Evolutionary conservation across 2,113 vertebrate genomes (phyloP).

Genomic region (Halcyon senegalensis): DNA sequence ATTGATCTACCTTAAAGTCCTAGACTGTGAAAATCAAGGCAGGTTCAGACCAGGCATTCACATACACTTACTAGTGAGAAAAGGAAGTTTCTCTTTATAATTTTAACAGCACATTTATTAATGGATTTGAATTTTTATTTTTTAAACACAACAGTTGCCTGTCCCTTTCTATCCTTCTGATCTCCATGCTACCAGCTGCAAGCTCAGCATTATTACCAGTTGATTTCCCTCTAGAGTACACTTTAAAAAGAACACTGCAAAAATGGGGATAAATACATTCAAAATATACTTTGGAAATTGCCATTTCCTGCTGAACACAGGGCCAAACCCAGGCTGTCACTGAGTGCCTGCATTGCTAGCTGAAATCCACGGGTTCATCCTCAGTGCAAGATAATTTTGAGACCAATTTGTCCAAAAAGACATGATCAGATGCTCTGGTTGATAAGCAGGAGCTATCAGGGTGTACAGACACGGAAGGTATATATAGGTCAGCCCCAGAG

Average conservation of each 20-base stretch:
- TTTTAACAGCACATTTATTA: not conserved
- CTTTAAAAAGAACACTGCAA: not conserved
- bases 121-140: not conserved
- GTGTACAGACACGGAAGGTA: rapidly evolving
- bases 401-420: not conserved
- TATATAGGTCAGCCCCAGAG: rapidly evolving
- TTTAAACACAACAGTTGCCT: not conserved
- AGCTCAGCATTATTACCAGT: not conserved
- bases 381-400: not conserved
- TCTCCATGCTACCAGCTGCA: not conserved
- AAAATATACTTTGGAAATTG: not conserved
- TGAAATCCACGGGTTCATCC: not conserved
- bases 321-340: not conserved
- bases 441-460: not conserved
- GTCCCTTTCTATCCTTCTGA: not conserved
- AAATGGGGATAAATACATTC: not conserved
- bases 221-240: not conserved
- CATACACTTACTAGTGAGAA: not conserved
- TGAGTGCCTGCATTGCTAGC: not conserved
- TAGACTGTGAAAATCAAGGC: not conserved
- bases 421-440: not conserved
- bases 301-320: not conserved
- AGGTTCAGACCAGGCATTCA: not conserved
- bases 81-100: not conserved
- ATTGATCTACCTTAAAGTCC: not conserved